Base-by-base conservation (phyloP, 2,797 vertebrate genomes). In the Decapterus maruadsi region DNA sequence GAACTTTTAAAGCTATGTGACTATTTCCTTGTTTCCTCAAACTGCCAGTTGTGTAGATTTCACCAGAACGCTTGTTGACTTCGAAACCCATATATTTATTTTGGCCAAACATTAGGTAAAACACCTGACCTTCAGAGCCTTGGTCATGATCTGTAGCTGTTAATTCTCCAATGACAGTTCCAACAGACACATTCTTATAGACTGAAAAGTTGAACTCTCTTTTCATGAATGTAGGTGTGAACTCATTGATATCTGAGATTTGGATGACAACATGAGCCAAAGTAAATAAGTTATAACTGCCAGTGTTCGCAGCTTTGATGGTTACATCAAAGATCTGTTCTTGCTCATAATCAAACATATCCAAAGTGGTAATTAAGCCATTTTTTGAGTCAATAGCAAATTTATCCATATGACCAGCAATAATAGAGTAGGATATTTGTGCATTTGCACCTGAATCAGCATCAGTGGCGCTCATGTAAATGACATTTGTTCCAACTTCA, bases 161-260 rank as follows among this genome's bases (percentile, higher is more conserved):
- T 26, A 95, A 91, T 55, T 85, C 83, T 60, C 95, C 95, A 48
- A 96, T 78, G 71, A 67, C 64, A 7, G 92, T 89, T 86, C 92
- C 92, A 62, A 87, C 42, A 10, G 81, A 82, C 9, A 89, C 87
- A 38, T 91, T 94, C 84, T 95, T 94, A n/a, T 91, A 90, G 2
- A 95, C 89, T 0, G 88, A 90, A 72, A 96, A 94, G 83, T 91
- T 87, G 71, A 90, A 95, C 48, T 90, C 68, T 34, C 86, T 91
- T 29, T 60, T 85, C 48, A 42, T 78, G 56, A 96, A 96, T 36
- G 10, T 73, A 9, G 95, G 95, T 4, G 34, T 85, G 66, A 91
- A 96, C 87, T 96, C 95, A 61, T 96, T 95, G 36, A 94, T 65
- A n/a, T 94, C 94, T 31, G 59, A 75, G 38, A 96, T 87, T n/a